A percentile compares a stretch with the other conserved stretches of the same genome.
These are phyloP conservation scores for Cebidichthys violaceus DNA, from an alignment of 2,113 vertebrate species.

Conservation along the genomic window DNA sequence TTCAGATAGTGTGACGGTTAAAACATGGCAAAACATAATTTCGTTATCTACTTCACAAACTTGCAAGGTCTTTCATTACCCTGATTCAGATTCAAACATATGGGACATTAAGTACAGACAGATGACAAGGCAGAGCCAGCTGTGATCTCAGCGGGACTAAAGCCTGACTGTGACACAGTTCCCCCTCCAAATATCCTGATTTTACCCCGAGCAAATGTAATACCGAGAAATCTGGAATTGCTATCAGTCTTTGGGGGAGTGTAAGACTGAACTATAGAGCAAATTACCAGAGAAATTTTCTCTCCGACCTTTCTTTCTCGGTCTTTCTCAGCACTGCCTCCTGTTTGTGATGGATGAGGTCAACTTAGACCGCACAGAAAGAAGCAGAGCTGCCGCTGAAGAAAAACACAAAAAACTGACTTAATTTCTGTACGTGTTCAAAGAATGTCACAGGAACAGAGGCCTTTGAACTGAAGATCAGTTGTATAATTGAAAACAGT, in stretches of 20 bases:
- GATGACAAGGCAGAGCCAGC: slow-evolving; percentile 34
- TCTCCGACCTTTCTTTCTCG: background rate
- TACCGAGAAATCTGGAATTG: background rate
- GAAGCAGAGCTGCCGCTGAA: slow-evolving; percentile 6
- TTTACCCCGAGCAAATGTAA: background rate
- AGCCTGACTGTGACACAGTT: background rate
- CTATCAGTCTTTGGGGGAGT: background rate
- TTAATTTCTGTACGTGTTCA: slow-evolving; percentile 13
- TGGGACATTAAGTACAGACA: background rate
- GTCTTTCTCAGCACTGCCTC: background rate
- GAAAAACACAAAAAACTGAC: slow-evolving; percentile 5
- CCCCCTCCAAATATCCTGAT: background rate
- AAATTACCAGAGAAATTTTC: background rate
- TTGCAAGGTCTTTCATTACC: background rate
- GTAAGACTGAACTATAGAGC: slow-evolving; percentile 5
- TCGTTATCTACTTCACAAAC: background rate
- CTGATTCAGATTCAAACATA: background rate
- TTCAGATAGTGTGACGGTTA: background rate
- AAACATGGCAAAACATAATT: background rate
- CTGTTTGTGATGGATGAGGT: slow-evolving; percentile 28
- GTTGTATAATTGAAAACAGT: slow-evolving; percentile 31
- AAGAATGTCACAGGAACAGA: background rate
- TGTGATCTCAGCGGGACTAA: slow-evolving; percentile 44
- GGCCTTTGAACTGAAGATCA: background rate
- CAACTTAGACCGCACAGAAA: slow-evolving; percentile 44